phyloP scores from a whole-genome alignment of 2,888 invertebrate species.

The Tuta absoluta region DNA sequence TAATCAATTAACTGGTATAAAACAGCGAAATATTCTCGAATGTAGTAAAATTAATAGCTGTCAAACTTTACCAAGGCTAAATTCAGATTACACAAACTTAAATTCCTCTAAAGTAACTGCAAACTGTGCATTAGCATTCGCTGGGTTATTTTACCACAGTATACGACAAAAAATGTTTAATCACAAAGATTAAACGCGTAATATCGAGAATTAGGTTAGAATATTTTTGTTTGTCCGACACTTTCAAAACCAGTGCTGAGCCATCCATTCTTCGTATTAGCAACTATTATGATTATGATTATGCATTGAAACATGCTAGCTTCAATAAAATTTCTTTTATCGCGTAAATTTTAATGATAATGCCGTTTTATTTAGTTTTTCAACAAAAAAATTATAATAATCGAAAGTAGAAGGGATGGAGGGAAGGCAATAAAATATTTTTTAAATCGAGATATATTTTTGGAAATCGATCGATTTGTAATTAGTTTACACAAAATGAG shows the following conservation, averaged over 20 bases:
- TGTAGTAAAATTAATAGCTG: constrained; percentile 35
- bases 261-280: no score
- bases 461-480: background rate
- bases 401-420: no score
- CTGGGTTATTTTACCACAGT: background rate
- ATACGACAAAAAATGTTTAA: background rate
- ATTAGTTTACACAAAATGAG: background rate
- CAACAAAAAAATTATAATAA: no score
- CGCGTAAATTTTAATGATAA: no score
- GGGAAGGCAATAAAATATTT: no score
- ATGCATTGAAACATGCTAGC: no score
- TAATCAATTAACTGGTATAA: constrained; percentile 8
- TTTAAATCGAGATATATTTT: background rate
- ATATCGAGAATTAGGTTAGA: constrained; percentile 42
- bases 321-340: no score
- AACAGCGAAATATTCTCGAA: constrained; percentile 10
- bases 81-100: constrained; percentile 36
- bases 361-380: no score
- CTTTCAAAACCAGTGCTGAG: constrained; percentile 16
- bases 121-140: background rate
- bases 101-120: background rate
- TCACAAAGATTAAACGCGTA: constrained; percentile 13
- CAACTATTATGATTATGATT: no score
- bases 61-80: constrained; percentile 49
- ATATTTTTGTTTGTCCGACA: constrained; percentile 45